phyloP scores from a whole-genome alignment of 2,797 vertebrate genomes.

The Danio choprae region DNA sequence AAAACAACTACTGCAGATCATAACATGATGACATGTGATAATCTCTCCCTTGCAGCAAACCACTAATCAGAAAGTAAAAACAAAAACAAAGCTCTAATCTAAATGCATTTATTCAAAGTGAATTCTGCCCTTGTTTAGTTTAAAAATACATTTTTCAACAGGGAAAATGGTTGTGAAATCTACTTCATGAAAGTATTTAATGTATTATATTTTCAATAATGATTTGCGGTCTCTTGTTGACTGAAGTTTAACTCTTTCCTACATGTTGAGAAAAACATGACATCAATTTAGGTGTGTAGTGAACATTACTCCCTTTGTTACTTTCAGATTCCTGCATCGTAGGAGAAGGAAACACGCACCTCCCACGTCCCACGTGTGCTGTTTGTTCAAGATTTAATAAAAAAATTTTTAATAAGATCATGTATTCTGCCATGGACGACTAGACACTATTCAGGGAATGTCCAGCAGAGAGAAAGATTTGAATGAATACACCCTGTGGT shows the following conservation, averaged over 20 bases:
- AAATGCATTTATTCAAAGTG: too few species aligned
- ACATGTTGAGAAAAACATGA: not conserved
- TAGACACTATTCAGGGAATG: slow-evolving; percentile 84
- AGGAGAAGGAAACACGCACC: not conserved
- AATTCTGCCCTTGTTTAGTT: too few species aligned
- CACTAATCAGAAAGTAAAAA: too few species aligned
- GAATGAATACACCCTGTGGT: slow-evolving; percentile 68
- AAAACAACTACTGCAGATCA: too few species aligned
- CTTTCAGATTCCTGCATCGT: slow-evolving; percentile 41
- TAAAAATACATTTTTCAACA: too few species aligned
- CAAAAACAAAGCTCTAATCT: too few species aligned
- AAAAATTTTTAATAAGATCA: slow-evolving; percentile 60
- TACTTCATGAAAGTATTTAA: too few species aligned
- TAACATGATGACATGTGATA: too few species aligned
- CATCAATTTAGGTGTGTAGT: not conserved
- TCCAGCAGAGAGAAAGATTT: slow-evolving; percentile 89
- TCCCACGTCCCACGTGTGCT: not conserved
- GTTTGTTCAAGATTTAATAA: slow-evolving; percentile 3
- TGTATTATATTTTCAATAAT: not conserved
- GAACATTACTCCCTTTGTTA: not conserved
- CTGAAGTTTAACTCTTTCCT: not conserved
- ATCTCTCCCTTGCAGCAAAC: too few species aligned
- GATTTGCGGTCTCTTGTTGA: not conserved
- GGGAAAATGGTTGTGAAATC: too few species aligned
- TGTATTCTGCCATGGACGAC: slow-evolving; percentile 78